Evolutionary conservation across 2,113 vertebrate species (phyloP), one percentile per base, ranked within the genome.

Genomic region (Chauna torquata): DNA sequence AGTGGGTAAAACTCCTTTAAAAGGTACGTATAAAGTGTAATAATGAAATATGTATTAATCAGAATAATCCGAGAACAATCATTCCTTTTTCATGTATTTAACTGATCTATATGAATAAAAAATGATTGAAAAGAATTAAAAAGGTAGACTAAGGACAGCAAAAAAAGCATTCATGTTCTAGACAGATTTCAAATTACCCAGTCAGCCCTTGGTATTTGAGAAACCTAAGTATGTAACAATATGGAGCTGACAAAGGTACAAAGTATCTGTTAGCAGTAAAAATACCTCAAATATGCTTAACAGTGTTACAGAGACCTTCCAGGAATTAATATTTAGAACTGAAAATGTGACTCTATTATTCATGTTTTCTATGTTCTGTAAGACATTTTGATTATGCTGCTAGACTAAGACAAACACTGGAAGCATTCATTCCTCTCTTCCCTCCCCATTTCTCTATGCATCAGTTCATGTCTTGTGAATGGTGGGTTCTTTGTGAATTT

Each of bases 41-140:
- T 71, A 92, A 92, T 96, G n/a, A 98, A 98, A 97, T 96, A 95
- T 92, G 66, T 92, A 96, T 96, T 86, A 96, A 97, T 95, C 82
- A 96, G 82, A 91, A 96, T 91, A 61, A 95, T 94, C 93, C 97
- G 80, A 97, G 89, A 91, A 7, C 92, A 80, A 62, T 88, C 81
- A 92, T 94, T 97, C 91, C 44, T 66, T 85, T 89, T 97, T 95
- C 83, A 94, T 81, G 24, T 62, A 96, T 94, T 98, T 95, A 95
- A 94, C 82, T 54, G 64, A 96, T 95, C 58, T 47, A 40, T 68
- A 61, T 93, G 93, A 95, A 97, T 96, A 93, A 86, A 88, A 97
- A 97, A 96, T 95, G 32, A 92, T 86, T 82, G 75, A 64, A 90
- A 74, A 85, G 79, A 95, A 88, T 81, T 92, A 16, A 90, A 96